phyloP scores from a whole-genome alignment of 2,113 vertebrate genomes.

The Poicephalus meyeri region DNA sequence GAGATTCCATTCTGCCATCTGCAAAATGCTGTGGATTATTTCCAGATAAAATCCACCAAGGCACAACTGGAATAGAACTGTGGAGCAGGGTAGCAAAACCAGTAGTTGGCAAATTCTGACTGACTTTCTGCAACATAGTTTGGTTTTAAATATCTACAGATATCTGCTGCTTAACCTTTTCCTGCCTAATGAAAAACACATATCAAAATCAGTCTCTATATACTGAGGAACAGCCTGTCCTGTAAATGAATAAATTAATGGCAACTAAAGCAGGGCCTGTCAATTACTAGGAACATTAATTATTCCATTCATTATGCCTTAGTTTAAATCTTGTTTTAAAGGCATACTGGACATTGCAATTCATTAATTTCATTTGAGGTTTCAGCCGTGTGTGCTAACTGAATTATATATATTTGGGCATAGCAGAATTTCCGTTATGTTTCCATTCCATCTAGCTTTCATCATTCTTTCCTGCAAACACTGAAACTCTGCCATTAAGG shows the following conservation, averaged over 20 bases:
- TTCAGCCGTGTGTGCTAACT: slow-evolving; percentile 54
- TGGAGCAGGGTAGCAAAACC: neutral
- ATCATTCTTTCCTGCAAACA: slow-evolving; percentile 3
- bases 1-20: neutral
- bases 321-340: slow-evolving; percentile 64
- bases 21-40: neutral
- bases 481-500: neutral
- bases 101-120: neutral
- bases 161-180: neutral
- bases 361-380: slow-evolving; percentile 62
- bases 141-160: neutral
- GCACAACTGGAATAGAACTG: neutral
- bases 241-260: slow-evolving; percentile 31
- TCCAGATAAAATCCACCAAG: neutral
- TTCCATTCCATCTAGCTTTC: neutral
- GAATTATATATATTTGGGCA: neutral
- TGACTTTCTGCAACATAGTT: neutral
- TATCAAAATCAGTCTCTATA: neutral
- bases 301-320: slow-evolving; percentile 55
- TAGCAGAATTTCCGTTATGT: neutral
- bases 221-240: neutral
- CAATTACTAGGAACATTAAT: slow-evolving; percentile 66
- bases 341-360: slow-evolving; percentile 49
- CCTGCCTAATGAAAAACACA: neutral
- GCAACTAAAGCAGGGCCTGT: slow-evolving; percentile 29